Evolutionary conservation across 2,113 vertebrate genomes (phyloP), one percentile per base, ranked within the genome.

Genomic region (Acanthisitta chloris): DNA sequence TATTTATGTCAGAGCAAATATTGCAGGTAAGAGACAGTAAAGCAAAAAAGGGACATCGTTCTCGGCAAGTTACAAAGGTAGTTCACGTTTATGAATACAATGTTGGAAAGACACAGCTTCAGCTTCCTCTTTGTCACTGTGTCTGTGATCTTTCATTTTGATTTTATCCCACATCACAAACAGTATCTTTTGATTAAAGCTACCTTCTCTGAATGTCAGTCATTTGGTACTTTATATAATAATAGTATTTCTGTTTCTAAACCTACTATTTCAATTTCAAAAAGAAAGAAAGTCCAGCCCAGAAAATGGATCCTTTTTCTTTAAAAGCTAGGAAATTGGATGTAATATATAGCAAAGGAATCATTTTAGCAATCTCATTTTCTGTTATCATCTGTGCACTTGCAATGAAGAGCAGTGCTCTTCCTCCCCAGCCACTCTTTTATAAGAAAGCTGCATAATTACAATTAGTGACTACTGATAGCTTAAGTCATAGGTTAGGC

Each of bases 111-210:
- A 72, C 40, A 82, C 23, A 81, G 5, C 14, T 81, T 64, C 16
- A 48, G 16, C 86, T 93, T 94, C 62, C 29, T 59, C 28, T 67
- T 92, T 96, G 59, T 90, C 17, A 61, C 24, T 71, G 9, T 73
- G 33, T 62, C 24, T 46, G 8, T 79, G 90, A 42, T 46, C 57
- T 93, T 85, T 81, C 23, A 66, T 92, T 96, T 92, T 69, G 10
- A 94, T 97, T 97, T 96, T 69, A 70, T 58, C 12, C 15, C 17
- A 36, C 17, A 76, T 66, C 74, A 67, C 12, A 43, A 67, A 64
- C 69, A 91, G 26, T 40, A 28, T 83, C 48, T 93, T 95, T 72
- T 90, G 20, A 73, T 90, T 94, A 91, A 94, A 96, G 65, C 65
- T 81, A 77, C 17, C 15, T 86, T 89, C 59, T 83, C 73, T 73